Evolutionary conservation across 1,140 invertebrate genomes (phyloP), one percentile per base, ranked within the genome.

Genomic region (Trinorchestia longiramus): DNA sequence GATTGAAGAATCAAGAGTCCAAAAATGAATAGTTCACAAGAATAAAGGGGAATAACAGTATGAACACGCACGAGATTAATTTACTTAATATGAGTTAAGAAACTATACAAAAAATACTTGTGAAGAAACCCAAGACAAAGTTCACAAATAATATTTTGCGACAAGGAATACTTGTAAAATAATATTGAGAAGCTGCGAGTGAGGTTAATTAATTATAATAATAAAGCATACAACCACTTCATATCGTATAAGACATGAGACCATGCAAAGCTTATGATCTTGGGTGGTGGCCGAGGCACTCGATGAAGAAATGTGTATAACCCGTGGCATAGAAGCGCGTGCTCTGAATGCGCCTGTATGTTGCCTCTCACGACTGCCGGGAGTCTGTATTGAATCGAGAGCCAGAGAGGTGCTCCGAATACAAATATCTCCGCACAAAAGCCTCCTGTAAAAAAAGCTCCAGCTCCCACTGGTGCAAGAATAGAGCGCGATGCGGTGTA

Each of bases 301-400:
- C 88, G 43, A 90, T 90, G 43, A 43, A 90, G 88, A 90, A 90
- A 90, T 90, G 88, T 43, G 88, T 90, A 90, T 90, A 90, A 90
- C 41, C 88, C 88, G 43, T 90, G 41, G 88, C 88, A 90, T 90
- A 8, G 43, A 36, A 15, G 88, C 88, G 43, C 88, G 88, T 90
- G 88, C 88, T 90, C 88, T 90, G 88, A 90, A 90, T 90, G 88
- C n/a, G 88, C 88, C 43, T 36, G 88, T 90, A 41, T 43, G 43
- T 28, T 11, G 88, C 41, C 43, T 41, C 88, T 41, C 88, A 90
- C 62, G 88, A 42, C 41, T 90, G 41, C 88, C 41, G 92, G 92
- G 43, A 47, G 92, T 47, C 92, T 94, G 92, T 94, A 94, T 94
- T 94, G 92, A 94, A 94, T 94, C 92, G 92, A 94, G 92, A 45